phyloP scores from a whole-genome alignment of 2,113 vertebrate species.

The Cryptomyrus ogoouensis region DNA sequence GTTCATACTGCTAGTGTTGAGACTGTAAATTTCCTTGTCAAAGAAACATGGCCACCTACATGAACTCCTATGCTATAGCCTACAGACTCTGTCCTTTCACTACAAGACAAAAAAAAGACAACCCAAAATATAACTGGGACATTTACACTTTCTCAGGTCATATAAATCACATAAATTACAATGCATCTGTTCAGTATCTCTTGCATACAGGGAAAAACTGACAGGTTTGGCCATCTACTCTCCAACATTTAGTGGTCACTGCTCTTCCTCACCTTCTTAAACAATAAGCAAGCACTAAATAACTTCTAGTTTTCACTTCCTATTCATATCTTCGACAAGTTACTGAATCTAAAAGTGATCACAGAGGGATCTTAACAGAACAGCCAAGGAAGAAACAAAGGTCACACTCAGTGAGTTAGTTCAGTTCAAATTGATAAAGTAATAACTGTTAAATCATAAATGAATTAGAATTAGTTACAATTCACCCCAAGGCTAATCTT shows the following conservation, averaged over 20 bases:
- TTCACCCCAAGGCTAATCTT: not conserved
- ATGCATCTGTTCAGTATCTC: not conserved
- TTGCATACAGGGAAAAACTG: not conserved
- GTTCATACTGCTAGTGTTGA: not conserved
- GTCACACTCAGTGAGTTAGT: not conserved
- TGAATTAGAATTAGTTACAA: not conserved
- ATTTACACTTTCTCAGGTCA: not conserved
- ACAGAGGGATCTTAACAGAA: not conserved
- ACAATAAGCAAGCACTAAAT: not conserved
- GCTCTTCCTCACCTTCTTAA: not conserved
- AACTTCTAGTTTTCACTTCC: not conserved
- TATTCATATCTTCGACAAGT: not conserved
- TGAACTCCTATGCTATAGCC: not conserved
- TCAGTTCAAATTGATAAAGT: not conserved
- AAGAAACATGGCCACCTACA: not conserved
- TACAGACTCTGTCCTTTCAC: not conserved
- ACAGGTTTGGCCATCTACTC: not conserved
- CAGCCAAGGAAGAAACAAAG: not conserved
- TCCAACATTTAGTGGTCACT: slow-evolving; percentile 1
- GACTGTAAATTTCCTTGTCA: not conserved
- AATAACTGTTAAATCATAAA: not conserved
- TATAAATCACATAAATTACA: not conserved
- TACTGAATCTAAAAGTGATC: not conserved
- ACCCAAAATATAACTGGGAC: not conserved
- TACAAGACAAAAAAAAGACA: not conserved